Percentiles rank a stretch among this genome's conserved stretches.
Conservation (phyloP, 1,140 invertebrate species). For the Caenorhabditis brenneri region DNA sequence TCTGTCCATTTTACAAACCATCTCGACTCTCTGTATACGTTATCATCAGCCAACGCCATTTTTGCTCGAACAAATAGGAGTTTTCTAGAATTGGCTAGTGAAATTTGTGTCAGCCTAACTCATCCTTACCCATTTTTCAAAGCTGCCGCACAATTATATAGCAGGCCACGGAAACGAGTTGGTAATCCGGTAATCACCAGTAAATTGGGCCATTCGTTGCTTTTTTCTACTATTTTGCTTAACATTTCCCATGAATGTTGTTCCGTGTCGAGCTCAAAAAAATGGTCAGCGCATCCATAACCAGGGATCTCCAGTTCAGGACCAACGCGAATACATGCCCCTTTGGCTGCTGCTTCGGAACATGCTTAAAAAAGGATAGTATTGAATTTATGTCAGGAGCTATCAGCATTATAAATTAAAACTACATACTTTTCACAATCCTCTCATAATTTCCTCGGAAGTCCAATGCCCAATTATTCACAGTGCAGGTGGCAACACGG, state of each 20-base stretch:
- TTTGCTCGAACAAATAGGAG: conserved; percentile 95
- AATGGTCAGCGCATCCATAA: conserved; percentile 97
- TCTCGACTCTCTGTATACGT: conserved; percentile 90
- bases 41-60: conserved; percentile 88
- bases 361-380: conserved; percentile 69
- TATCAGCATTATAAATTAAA: too few species aligned
- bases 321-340: conserved; percentile 87
- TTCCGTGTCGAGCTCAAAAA: conserved; percentile 91
- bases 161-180: conserved; percentile 89
- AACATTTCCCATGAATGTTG: conserved; percentile 94
- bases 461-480: conserved; percentile 98
- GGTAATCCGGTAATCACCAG: conserved; percentile 96
- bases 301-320: conserved; percentile 94
- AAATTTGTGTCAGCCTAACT: too few species aligned
- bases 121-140: conserved; percentile 85
- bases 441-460: conserved; percentile 90
- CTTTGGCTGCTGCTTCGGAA: conserved; percentile 80
- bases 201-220: conserved; percentile 80
- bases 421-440: conserved; percentile 81
- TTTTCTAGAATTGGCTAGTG: conserved; percentile 73
- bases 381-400: too few species aligned
- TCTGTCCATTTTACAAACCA: conserved; percentile 96
- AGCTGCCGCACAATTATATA: conserved; percentile 90
- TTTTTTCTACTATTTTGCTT: conserved; percentile 78
- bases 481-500: conserved; percentile 79